Evolutionary conservation across 2,888 invertebrate genomes (phyloP).

Genomic region (Lepidonotus clava): DNA sequence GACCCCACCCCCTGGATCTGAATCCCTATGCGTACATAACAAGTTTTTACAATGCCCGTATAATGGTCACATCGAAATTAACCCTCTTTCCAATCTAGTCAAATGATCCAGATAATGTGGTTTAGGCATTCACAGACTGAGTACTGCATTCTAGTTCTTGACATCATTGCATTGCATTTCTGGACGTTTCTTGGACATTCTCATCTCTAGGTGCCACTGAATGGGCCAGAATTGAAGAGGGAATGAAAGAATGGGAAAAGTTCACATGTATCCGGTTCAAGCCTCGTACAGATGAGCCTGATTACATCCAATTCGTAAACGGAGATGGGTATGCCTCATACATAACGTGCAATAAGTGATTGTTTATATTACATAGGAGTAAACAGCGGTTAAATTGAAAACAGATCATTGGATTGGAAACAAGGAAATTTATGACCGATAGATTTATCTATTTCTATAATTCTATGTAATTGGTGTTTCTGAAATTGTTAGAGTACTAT

Average conservation of each 20-base stretch:
- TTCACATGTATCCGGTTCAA: neutral
- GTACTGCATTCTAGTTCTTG: no score
- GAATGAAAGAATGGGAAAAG: neutral
- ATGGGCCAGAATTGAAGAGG: neutral
- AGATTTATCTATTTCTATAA: no score
- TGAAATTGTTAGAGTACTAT: no score
- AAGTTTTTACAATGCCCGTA: neutral
- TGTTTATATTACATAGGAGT: neutral
- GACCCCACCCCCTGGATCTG: no score
- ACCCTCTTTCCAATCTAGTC: neutral
- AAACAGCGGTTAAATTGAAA: no score
- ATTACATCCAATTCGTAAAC: neutral
- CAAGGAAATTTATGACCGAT: no score
- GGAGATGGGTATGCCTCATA: neutral
- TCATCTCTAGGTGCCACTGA: neutral
- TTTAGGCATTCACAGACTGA: no score
- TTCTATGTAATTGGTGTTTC: no score
- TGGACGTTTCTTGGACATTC: no score
- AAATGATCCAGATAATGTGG: neutral
- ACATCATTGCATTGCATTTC: no score
- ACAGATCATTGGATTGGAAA: no score
- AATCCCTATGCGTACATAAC: no score
- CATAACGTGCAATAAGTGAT: neutral
- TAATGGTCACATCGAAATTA: neutral
- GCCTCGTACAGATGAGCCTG: neutral